Evolutionary conservation across 2,113 vertebrate genomes (phyloP), one percentile per base, ranked within the genome.

Genomic region (Oreochromis spilurus): DNA sequence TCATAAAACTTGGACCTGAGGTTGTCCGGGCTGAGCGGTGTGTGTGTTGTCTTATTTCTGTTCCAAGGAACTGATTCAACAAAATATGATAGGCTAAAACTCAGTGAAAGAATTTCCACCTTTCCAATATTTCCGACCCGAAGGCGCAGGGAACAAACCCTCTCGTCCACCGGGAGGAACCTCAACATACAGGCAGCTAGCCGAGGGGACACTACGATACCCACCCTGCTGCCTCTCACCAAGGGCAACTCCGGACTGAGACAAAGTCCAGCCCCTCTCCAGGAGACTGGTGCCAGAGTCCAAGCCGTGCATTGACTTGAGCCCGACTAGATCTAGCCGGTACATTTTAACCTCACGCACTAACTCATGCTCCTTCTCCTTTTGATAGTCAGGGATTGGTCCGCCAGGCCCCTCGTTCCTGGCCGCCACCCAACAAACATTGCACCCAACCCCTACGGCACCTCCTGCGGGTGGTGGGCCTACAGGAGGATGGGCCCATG

Each of bases 321-420:
- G 52, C n/a, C 52, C 9, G 2, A 21, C n/a, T 53, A 53, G 11
- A 11, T 6, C 13, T 58, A 58, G 1, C 14, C 2, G 0, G 4
- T 31, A 31, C 14, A 2, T 31, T 60, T 60, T 60, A 17, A 60
- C 57, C 14, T 58, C 26, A 31, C 1, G 7, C 2, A 58, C 14
- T 58, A 17, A 31, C 57, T 58, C 55, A 3, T 17, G 7, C 26
- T 9, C 57, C 43, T 45, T 45, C 43, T 45, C 43, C 57, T 60
- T 31, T 31, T 60, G 26, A 31, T 60, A 60, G 26, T 60, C 5
- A 60, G 57, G 57, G 57, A 31, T 1, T 60, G 57, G 57, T 60
- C 57, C 1, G 0, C 0, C 26, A 58, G 5, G 14, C 14, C 57
- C 17, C 34, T 60, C 0, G 0, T 34, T 62, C 9, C 3, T 36